phyloP scores from a whole-genome alignment of 1,140 invertebrate genomes.

The Drosophila teissieri region DNA sequence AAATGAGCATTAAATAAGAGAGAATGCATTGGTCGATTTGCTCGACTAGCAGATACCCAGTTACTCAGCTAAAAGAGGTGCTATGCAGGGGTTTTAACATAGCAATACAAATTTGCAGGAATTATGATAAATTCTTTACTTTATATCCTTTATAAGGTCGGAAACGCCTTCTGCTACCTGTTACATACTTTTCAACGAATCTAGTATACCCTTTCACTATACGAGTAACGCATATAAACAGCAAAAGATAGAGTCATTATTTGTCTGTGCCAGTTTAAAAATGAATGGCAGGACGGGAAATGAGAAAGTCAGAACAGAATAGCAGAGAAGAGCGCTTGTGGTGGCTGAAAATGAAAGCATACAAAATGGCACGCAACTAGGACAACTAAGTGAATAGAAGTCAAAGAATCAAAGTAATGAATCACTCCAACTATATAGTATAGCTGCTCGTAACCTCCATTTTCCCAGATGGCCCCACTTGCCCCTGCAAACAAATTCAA shows the following conservation, averaged over 20 bases:
- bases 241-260: constrained; percentile 77
- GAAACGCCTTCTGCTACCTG: no score
- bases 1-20: constrained; percentile 59
- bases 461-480: constrained; percentile 40
- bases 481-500: constrained; percentile 79
- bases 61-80: no score
- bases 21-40: no score
- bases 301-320: constrained; percentile 21
- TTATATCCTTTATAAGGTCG: no score
- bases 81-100: no score
- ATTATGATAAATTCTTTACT: no score
- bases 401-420: constrained; percentile 81
- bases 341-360: constrained; percentile 62
- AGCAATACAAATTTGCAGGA: no score
- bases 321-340: background rate
- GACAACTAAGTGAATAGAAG: constrained; percentile 72
- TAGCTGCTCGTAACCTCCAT: constrained; percentile 1
- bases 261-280: constrained; percentile 55
- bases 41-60: no score
- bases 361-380: constrained; percentile 57
- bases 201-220: no score
- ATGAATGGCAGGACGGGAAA: constrained; percentile 21
- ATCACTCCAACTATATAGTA: constrained; percentile 53
- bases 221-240: constrained; percentile 29
- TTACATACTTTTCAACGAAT: no score